Conservation (phyloP, 1,140 invertebrate genomes). For the Venustaconcha ellipsiformis region DNA sequence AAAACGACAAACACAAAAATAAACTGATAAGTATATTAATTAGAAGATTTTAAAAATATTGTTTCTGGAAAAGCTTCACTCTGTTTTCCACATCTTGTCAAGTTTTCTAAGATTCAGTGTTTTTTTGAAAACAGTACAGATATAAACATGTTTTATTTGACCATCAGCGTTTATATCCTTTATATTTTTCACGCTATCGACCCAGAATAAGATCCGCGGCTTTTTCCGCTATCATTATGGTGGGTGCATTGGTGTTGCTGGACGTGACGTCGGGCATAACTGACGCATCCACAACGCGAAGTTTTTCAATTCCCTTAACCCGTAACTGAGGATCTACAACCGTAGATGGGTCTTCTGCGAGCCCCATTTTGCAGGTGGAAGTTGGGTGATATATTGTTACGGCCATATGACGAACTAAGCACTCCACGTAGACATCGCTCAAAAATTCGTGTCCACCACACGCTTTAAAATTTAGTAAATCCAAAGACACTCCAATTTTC, state of each 20-base stretch:
- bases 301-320: constrained; percentile 7
- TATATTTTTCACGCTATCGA: constrained; percentile 76
- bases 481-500: constrained; percentile 16
- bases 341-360: background rate
- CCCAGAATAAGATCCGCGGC: constrained; percentile 64
- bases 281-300: constrained; percentile 46
- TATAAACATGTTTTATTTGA: too few species aligned
- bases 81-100: too few species aligned
- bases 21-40: too few species aligned
- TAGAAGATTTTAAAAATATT: too few species aligned
- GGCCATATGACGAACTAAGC: constrained; percentile 74
- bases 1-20: too few species aligned
- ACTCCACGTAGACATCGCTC: constrained; percentile 36
- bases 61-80: too few species aligned
- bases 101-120: too few species aligned
- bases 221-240: constrained; percentile 90
- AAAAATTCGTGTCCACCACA: constrained; percentile 75
- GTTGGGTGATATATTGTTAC: constrained; percentile 74
- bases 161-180: too few species aligned
- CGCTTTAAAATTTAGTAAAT: constrained; percentile 73
- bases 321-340: background rate
- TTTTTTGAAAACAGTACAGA: too few species aligned
- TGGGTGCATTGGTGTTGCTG: constrained; percentile 84
- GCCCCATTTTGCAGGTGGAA: constrained; percentile 83
- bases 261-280: constrained; percentile 42